These are phyloP conservation scores for Melipona quadrifasciata DNA, from an alignment of 1,140 invertebrate species.

Conservation along the genomic window DNA sequence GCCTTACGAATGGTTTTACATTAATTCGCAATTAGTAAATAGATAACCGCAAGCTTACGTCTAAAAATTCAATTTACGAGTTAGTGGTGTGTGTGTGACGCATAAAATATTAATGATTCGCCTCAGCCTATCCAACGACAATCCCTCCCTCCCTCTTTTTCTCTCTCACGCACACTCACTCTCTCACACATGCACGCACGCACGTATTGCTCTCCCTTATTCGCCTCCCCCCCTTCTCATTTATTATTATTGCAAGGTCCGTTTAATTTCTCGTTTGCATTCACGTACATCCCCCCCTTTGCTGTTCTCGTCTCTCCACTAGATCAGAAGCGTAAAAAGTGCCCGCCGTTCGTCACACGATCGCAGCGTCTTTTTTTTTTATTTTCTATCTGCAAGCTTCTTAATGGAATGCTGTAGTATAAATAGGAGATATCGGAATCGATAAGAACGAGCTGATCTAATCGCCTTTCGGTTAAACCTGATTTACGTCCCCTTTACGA, in stretches of 20 bases:
- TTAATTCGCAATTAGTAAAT: constrained; percentile 72
- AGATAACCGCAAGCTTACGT: constrained; percentile 74
- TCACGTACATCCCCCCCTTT: background rate
- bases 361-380: background rate
- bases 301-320: background rate
- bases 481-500: background rate
- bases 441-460: constrained; percentile 18
- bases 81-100: constrained; percentile 33
- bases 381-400: constrained; percentile 44
- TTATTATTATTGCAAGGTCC: constrained; percentile 59
- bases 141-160: constrained; percentile 1
- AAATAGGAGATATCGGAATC: constrained; percentile 18
- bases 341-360: constrained; percentile 21
- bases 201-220: background rate
- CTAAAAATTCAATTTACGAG: constrained; percentile 69
- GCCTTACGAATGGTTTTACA: constrained; percentile 67
- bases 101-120: constrained; percentile 61
- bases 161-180: background rate
- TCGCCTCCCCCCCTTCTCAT: constrained; percentile 2
- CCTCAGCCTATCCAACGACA: constrained; percentile 62
- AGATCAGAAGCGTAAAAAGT: background rate
- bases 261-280: constrained; percentile 12
- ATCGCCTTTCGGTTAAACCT: constrained; percentile 11
- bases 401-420: constrained; percentile 47
- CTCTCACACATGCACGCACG: background rate